Evolutionary conservation across 2,113 vertebrate genomes (phyloP), one percentile per base, ranked within the genome.

Genomic region (Orthonyx spaldingii): DNA sequence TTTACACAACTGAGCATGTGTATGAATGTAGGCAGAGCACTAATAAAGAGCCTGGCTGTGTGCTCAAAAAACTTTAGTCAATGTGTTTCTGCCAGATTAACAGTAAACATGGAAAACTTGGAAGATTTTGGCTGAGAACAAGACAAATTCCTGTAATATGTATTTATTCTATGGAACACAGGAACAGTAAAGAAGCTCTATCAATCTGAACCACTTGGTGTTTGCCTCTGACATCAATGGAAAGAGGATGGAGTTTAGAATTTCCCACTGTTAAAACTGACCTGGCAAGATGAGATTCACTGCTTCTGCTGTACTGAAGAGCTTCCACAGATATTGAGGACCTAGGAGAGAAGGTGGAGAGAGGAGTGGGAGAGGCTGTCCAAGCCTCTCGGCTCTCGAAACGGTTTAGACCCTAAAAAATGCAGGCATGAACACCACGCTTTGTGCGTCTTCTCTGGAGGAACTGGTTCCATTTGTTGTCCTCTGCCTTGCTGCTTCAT

Each of bases 141-240:
- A 12, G 22, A 57, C 4, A 28, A 72, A 49, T 69, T 80, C 11
- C 49, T 68, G 10, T 47, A 39, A 35, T 72, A 24, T 0, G 0
- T 65, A 5, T 84, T 84, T 82, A 21, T 44, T 83, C 13, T 49
- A 1, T 46, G 59, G 11, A 88, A 53, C 23, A 61, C 20, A 55
- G 47, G 17, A 87, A 42, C 23, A 47, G 21, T 60, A 59, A 52
- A 41, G 52, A 59, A 44, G 19, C 33, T 71, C 26, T 35, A 20
- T 61, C 50, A 79, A 24, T 68, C 55, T 69, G 56, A 74, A 37
- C 50, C 63, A 35, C 1, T 68, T 92, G 42, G 14, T 64, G 26
- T 71, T 88, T 90, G 33, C 35, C 18, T 26, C 12, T 5, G 3
- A 37, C 22, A 27, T 50, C 66, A 64, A 0, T 20, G 19, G 24